These are phyloP conservation scores for Eufriesea mexicana DNA, from an alignment of 1,140 invertebrate species.

Conservation along the genomic window DNA sequence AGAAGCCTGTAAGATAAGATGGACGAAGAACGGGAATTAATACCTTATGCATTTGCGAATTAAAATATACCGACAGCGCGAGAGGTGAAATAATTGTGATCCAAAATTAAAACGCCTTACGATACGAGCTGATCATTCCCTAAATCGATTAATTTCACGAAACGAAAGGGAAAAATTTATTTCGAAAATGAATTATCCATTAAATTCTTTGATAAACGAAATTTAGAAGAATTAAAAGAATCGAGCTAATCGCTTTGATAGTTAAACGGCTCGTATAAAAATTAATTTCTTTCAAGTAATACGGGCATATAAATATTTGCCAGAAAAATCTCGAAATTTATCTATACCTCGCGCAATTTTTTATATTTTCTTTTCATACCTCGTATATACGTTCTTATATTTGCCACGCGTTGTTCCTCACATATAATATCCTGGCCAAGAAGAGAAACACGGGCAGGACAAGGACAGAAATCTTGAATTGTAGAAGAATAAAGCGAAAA, in stretches of 20 bases:
- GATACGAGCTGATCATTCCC: no score
- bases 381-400: slow-evolving; percentile 15
- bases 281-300: neutral
- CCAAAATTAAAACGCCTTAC: no score
- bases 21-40: neutral
- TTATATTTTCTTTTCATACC: slow-evolving; percentile 22
- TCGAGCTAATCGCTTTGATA: no score
- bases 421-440: slow-evolving; percentile 17
- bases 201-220: no score
- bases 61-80: no score
- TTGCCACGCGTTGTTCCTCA: neutral
- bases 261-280: no score
- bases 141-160: no score
- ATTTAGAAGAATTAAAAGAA: no score
- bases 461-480: slow-evolving; percentile 32
- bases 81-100: no score
- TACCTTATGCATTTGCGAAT: no score
- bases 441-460: neutral
- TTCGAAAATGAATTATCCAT: no score
- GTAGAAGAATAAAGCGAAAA: slow-evolving; percentile 30
- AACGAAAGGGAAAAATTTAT: no score
- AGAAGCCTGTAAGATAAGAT: neutral
- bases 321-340: neutral
- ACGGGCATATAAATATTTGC: neutral
- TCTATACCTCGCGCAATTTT: neutral